Evolutionary conservation across 2,113 vertebrate genomes (phyloP).

Genomic region (Physeter macrocephalus): DNA sequence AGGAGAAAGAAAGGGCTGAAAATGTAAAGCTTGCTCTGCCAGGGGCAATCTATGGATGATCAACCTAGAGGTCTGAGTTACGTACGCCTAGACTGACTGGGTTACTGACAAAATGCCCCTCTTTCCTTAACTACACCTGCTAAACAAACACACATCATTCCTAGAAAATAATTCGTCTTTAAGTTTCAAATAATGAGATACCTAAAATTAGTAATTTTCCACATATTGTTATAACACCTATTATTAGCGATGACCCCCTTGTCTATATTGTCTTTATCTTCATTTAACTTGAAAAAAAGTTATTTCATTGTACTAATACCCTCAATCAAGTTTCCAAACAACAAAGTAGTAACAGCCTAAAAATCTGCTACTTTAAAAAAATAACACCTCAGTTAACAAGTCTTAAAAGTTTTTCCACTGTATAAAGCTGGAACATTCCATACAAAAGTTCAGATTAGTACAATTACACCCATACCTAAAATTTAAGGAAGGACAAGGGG

Average conservation of each 20-base stretch:
- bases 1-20: background rate
- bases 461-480: background rate
- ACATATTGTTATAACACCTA: background rate
- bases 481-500: background rate
- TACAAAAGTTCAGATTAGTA: background rate
- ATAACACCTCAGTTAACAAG: background rate
- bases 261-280: background rate
- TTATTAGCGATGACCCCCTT: background rate
- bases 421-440: background rate
- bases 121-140: background rate
- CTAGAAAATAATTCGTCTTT: background rate
- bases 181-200: background rate
- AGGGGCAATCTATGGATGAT: rapidly evolving
- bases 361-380: background rate
- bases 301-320: background rate
- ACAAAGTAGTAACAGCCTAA: background rate
- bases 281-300: background rate
- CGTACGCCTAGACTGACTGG: background rate
- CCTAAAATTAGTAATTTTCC: background rate
- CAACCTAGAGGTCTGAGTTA: background rate
- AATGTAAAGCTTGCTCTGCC: background rate
- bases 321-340: background rate
- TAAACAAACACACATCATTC: background rate
- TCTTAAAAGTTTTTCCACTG: background rate
- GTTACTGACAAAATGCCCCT: background rate